Conservation (phyloP, 2,113 vertebrate species). For the Brachypteracias leptosomus region DNA sequence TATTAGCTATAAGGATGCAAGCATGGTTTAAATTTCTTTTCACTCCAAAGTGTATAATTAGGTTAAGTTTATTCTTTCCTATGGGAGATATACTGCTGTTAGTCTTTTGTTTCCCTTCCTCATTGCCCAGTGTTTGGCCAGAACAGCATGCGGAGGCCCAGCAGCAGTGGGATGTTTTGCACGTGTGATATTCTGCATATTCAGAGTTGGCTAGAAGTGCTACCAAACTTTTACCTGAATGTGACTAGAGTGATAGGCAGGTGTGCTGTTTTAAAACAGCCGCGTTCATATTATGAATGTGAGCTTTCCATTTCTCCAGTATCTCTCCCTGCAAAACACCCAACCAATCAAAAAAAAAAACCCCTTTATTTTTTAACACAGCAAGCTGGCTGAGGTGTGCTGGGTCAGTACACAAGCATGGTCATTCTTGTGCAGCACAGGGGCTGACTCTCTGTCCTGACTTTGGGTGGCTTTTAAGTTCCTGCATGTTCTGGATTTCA, state of each 20-base stretch:
- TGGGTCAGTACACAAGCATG: fast-evolving
- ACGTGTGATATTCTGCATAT: not conserved
- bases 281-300: fast-evolving
- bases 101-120: not conserved
- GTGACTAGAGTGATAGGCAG: not conserved
- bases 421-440: not conserved
- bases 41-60: not conserved
- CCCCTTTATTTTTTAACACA: not conserved
- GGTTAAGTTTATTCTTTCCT: not conserved
- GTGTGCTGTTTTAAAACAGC: not conserved
- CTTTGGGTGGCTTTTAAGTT: not conserved
- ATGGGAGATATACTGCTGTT: not conserved
- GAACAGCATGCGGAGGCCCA: not conserved
- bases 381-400: not conserved
- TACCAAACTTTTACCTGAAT: not conserved
- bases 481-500: not conserved
- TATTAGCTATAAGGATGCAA: not conserved
- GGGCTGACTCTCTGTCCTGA: not conserved
- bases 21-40: not conserved
- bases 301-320: not conserved
- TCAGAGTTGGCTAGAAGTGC: not conserved
- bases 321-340: not conserved
- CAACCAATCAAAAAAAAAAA: not conserved
- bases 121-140: not conserved
- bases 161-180: not conserved